Percentiles rank a stretch among this genome's conserved stretches.
Conservation (phyloP, 2,113 vertebrate species). For the Hirundichthys speculiger region DNA sequence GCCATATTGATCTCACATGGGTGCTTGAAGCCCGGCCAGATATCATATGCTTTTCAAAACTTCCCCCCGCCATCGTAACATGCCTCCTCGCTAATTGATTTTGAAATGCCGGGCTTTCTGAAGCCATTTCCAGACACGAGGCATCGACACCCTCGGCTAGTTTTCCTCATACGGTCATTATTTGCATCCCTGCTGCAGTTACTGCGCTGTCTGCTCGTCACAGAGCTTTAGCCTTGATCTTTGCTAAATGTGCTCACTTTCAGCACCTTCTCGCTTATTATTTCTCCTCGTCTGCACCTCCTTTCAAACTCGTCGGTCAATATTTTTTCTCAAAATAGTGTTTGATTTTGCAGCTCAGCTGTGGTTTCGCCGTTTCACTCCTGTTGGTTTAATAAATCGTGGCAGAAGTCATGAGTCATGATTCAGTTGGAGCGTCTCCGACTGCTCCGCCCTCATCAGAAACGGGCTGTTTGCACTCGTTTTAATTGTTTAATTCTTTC, state of each 20-base stretch:
- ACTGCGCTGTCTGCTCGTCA: slow-evolving; percentile 19
- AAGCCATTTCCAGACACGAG: slow-evolving; percentile 29
- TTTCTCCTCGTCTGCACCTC: not conserved
- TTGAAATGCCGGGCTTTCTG: slow-evolving; percentile 49
- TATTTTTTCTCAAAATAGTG: slow-evolving; percentile 7
- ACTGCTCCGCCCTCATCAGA: too few relatives aligned
- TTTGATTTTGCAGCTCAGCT: slow-evolving; percentile 6
- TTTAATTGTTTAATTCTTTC: too few relatives aligned
- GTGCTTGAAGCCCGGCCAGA: slow-evolving; percentile 38
- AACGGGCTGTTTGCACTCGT: too few relatives aligned
- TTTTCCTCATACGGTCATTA: slow-evolving; percentile 52
- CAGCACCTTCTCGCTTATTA: slow-evolving; percentile 2
- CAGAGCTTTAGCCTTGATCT: slow-evolving; percentile 32
- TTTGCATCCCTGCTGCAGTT: slow-evolving; percentile 41
- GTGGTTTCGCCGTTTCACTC: slow-evolving; percentile 7
- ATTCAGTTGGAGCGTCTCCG: too few relatives aligned
- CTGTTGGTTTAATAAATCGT: slow-evolving; percentile 4
- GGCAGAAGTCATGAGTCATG: not conserved
- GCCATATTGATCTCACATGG: slow-evolving; percentile 64
- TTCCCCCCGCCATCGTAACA: slow-evolving; percentile 46
- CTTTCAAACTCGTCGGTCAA: slow-evolving; percentile 4
- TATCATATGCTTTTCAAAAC: slow-evolving; percentile 65
- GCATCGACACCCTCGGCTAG: slow-evolving; percentile 49
- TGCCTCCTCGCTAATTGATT: slow-evolving; percentile 66
- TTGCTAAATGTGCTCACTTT: slow-evolving; percentile 29